phyloP scores from a whole-genome alignment of 2,113 vertebrate genomes.

The Calyptommatus sinebrachiatus region DNA sequence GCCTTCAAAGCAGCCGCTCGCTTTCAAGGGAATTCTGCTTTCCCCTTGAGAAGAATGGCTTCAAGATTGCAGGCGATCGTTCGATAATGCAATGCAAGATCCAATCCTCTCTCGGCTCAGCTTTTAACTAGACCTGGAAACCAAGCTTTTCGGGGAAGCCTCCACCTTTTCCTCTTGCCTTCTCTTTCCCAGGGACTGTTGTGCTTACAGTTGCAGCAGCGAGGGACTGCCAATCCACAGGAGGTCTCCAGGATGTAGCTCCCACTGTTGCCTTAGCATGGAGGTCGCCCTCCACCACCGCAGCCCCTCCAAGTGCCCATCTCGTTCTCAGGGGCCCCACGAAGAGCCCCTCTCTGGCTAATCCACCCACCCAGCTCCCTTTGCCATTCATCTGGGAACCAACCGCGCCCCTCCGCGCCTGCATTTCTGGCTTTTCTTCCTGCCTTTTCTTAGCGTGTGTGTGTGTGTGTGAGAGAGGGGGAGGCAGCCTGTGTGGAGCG shows the following conservation, averaged over 20 bases:
- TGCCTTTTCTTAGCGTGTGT: slow-evolving; percentile 73
- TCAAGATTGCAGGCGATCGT: neutral
- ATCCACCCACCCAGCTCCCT: neutral
- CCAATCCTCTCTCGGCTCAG: too few relatives aligned
- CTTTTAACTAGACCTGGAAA: too few relatives aligned
- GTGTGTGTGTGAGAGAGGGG: slow-evolving; percentile 75
- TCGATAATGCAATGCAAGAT: neutral
- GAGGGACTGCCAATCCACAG: too few relatives aligned
- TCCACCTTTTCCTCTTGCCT: too few relatives aligned
- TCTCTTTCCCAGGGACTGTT: too few relatives aligned
- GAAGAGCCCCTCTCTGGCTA: neutral
- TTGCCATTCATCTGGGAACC: slow-evolving; percentile 84
- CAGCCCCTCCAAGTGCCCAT: neutral
- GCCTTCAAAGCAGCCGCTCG: neutral
- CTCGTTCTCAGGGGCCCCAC: accelerated
- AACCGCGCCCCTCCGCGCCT: slow-evolving; percentile 74
- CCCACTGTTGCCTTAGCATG: neutral
- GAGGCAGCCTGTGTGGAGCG: slow-evolving; percentile 86
- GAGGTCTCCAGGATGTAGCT: neutral
- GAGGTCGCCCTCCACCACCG: neutral
- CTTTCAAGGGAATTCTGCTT: neutral
- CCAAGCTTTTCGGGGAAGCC: too few relatives aligned
- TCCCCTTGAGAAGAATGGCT: neutral
- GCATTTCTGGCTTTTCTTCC: slow-evolving; percentile 82
- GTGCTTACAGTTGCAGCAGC: too few relatives aligned